Base-by-base conservation (phyloP, 64 coral and sea anemone genomes). In the Montipora sp. region DNA sequence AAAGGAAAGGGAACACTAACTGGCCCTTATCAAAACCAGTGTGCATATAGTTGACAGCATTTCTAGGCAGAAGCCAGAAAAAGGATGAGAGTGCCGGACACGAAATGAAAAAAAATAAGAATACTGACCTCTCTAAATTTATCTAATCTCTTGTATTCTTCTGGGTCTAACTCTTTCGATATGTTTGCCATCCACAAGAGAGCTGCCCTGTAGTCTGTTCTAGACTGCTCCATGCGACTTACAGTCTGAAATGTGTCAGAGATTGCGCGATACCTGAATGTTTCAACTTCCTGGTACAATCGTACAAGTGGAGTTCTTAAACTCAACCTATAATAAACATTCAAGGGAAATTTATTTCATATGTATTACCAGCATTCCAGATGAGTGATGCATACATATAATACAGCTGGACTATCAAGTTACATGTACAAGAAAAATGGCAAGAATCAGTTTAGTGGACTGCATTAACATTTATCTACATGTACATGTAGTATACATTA, bases 211-310 rank as follows among this genome's bases (percentile, higher is more conserved):
- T 99, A 99, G 48, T 99, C 98, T 71, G 94, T 99, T 75, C 98
- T 80, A 70, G 94, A 59, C 60, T 81, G 58, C 75, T 99, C 98
- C 98, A 99, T 99, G 16, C 94, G 92, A 81, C 73, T 82, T 9
- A 99, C 89, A 48, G 98, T 99, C 87, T 89, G 76, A 75, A 88
- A 73, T 24, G 98, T 96, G 76, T 99, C 98, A 58, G 94, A 96
- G 57, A 99, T 94, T 7, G 98, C 98, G 49, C 98, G 89, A 65
- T 85, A 95, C 51, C 95, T 87, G 85, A 99, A 99, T 1, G 98
- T 99, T 77, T 99, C 98, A 89, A 99, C 76, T 83, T 99, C 98
- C 86, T 99, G 98, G 58, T 99, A 99, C 19, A 99, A 86, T 13
- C 98, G 90, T 11, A 99, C 98, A 22, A 99, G 92, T 50, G 98